Base-by-base conservation (phyloP, 2,888 invertebrate species). In the Saturnia japonica region DNA sequence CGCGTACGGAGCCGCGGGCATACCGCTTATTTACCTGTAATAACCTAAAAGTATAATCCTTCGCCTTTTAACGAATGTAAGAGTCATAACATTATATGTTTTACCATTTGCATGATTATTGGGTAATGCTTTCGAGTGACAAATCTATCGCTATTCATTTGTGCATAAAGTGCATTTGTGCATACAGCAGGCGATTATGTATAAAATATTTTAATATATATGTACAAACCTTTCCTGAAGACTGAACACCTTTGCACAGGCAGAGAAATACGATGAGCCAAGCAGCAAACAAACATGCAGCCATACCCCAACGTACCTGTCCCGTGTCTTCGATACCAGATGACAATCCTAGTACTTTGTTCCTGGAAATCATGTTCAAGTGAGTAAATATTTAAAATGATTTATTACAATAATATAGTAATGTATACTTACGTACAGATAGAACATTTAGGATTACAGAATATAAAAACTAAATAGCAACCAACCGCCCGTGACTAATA, bases 261-360 rank as follows among this genome's bases (percentile, higher is more conserved):
- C 97, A 97, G 66, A 97, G 93, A 82, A 97, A 97, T 34, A 97
- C 96, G 75, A 97, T 96, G 70, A 96, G 84, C 97, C 97, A 98
- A 71, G 97, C 97, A 70, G 96, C 91, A 1, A 97, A 91, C 16
- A 98, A 94, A 84, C 97, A 97, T 6, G 95, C 88, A 6, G 97
- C 97, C 91, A 98, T 94, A 71, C 96, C 95, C 90, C 95, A 95
- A 73, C 95, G 95, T 72, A 96, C 94, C 73, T 94, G 93, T 40
- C 96, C 96, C 0, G 95, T 96, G 77, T 96, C 96, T 84, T 96
- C 96, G 76, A 96, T 96, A 73, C 97, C 97, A 47, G 94, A 91
- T n/a, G 97, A 97, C 74, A 97, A 86, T 22, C 95, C 95, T 74
- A 96, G 89, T 51, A 96, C 96, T 85, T 96, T 93, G 80, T 95